These are phyloP conservation scores for Entelurus aequoreus DNA, from an alignment of 2,113 vertebrate species.

Conservation along the genomic window DNA sequence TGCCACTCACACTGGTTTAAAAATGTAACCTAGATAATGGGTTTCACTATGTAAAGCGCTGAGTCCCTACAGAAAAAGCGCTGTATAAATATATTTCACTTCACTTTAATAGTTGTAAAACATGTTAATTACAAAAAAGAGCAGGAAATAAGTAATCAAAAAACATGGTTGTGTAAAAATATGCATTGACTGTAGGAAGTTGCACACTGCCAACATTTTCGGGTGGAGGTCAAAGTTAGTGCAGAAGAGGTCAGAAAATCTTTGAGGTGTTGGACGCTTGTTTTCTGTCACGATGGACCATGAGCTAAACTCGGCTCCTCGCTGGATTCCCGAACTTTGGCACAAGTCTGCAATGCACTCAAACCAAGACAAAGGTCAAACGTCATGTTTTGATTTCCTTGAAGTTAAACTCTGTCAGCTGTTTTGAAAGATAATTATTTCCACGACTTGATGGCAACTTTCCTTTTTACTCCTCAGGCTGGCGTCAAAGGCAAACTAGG, in stretches of 20 bases:
- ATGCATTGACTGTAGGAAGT: too few relatives aligned
- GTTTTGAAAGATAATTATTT: neutral
- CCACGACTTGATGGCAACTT: neutral
- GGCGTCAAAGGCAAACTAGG: conserved; percentile 96
- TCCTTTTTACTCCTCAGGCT: conserved; percentile 72
- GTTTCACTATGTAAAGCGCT: too few relatives aligned
- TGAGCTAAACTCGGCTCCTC: conserved; percentile 55
- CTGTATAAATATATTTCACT: too few relatives aligned
- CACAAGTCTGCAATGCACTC: conserved; percentile 1
- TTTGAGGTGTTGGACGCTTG: conserved; percentile 19
- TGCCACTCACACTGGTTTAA: too few relatives aligned
- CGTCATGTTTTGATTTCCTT: conserved; percentile 29
- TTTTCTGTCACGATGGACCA: conserved; percentile 38
- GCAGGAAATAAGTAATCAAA: too few relatives aligned
- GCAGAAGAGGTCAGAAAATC: neutral
- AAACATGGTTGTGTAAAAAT: too few relatives aligned
- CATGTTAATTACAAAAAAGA: too few relatives aligned
- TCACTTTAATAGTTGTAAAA: too few relatives aligned
- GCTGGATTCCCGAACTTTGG: conserved; percentile 45
- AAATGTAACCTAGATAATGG: too few relatives aligned
- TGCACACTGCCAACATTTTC: neutral
- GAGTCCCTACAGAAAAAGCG: too few relatives aligned
- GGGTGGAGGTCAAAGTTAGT: neutral
- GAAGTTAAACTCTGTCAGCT: conserved; percentile 12
- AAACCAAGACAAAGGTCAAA: neutral